phyloP scores from a whole-genome alignment of 2,888 invertebrate species.

The Cremastinae sp. region DNA sequence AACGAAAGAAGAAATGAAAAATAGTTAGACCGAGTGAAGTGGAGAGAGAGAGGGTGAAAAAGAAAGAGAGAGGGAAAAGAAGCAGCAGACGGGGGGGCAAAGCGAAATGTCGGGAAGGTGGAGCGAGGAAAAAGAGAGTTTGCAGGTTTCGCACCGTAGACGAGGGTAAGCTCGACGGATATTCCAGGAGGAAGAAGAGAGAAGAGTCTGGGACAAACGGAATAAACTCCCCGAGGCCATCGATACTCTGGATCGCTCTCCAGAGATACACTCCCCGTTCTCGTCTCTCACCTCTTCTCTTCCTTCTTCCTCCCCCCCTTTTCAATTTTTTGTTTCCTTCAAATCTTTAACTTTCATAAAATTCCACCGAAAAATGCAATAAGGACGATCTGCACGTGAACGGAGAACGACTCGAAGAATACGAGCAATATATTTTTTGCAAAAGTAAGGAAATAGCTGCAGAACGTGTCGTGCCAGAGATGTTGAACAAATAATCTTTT shows the following conservation, averaged over 20 bases:
- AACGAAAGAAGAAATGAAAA: conserved; percentile 56
- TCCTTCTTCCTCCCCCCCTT: not conserved
- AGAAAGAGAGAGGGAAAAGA: conserved; percentile 5
- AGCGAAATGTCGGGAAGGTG: not conserved
- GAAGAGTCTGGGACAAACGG: conserved; percentile 58
- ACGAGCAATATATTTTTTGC: not conserved
- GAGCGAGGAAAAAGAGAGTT: conserved; percentile 31
- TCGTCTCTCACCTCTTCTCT: not conserved
- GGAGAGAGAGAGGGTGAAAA: too few species aligned
- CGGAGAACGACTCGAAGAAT: too few species aligned
- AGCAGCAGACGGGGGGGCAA: not conserved
- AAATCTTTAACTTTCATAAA: not conserved
- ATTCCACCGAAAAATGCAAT: too few species aligned
- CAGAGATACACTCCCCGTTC: conserved; percentile 34
- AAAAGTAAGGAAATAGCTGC: too few species aligned
- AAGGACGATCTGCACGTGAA: too few species aligned
- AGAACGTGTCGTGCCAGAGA: too few species aligned
- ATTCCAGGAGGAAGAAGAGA: conserved; percentile 23
- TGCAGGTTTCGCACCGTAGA: conserved; percentile 29
- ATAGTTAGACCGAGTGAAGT: conserved; percentile 27
- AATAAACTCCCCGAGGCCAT: conserved; percentile 60
- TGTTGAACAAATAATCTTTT: conserved; percentile 17
- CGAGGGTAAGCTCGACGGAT: conserved; percentile 35
- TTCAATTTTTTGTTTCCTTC: not conserved
- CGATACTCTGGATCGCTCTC: conserved; percentile 57